Conservation (phyloP, 2,113 vertebrate species). For the Myrmecophaga tridactyla region DNA sequence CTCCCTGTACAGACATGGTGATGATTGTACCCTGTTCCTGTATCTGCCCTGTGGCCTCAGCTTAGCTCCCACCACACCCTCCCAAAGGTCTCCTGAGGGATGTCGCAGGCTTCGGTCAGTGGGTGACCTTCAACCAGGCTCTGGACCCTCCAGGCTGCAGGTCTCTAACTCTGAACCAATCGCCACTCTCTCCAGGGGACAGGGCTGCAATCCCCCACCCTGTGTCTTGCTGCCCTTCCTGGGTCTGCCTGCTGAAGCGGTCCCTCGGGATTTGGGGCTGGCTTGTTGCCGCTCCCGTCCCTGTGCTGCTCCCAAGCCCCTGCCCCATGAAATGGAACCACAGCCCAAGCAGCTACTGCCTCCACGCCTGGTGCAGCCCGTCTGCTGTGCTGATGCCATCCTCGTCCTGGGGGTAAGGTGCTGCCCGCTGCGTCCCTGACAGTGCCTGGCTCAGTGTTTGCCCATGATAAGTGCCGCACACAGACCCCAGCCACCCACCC, state of each 20-base stretch:
- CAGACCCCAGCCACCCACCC: neutral
- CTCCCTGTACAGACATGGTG: too few species aligned
- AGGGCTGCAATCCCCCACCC: neutral
- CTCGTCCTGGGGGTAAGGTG: neutral
- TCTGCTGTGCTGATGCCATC: neutral
- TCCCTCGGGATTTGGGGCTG: neutral
- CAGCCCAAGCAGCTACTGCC: accelerated
- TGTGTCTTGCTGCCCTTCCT: neutral
- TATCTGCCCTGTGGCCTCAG: too few species aligned
- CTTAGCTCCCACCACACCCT: too few species aligned
- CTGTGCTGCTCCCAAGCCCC: neutral
- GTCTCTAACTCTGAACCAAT: neutral
- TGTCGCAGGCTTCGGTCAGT: too few species aligned
- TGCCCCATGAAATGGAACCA: accelerated
- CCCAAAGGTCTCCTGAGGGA: too few species aligned
- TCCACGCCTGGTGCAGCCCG: accelerated
- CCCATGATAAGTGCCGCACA: neutral
- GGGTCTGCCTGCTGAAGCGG: neutral
- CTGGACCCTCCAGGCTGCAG: neutral
- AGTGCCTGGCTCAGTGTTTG: neutral
- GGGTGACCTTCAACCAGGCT: neutral
- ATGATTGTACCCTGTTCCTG: too few species aligned
- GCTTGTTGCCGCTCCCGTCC: too few species aligned
- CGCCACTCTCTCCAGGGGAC: neutral
- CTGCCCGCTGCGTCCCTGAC: neutral